Evolutionary conservation across 2,797 vertebrate genomes (phyloP).

Genomic region (Heterohyrax brucei): DNA sequence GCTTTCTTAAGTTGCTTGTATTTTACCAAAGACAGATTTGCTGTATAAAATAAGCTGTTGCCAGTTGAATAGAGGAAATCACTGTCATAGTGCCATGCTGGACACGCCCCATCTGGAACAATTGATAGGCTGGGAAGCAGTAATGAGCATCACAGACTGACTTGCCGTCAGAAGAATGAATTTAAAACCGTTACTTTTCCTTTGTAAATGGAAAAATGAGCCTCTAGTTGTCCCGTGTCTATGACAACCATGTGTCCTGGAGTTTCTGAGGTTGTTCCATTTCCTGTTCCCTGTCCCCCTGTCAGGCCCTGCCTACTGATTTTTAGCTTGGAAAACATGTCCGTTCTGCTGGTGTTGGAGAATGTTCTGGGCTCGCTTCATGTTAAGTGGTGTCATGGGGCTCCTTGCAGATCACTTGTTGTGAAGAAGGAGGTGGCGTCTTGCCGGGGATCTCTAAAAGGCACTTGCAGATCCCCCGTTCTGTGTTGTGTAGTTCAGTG

Average conservation of each 20-base stretch:
- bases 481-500: not conserved
- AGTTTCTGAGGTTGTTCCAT: slow-evolving; percentile 56
- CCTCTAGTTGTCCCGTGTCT: slow-evolving; percentile 66
- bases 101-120: slow-evolving; percentile 77
- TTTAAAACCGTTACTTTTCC: slow-evolving; percentile 68
- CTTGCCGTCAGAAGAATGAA: slow-evolving; percentile 64
- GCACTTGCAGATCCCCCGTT: not conserved
- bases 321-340: slow-evolving; percentile 64
- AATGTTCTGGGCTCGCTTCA: slow-evolving; percentile 45
- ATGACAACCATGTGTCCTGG: slow-evolving; percentile 64
- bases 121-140: slow-evolving; percentile 71
- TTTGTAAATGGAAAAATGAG: slow-evolving; percentile 80
- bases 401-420: slow-evolving; percentile 25
- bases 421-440: not conserved
- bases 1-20: slow-evolving; percentile 62
- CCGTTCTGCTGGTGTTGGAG: slow-evolving; percentile 51
- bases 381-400: slow-evolving; percentile 64
- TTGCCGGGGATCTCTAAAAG: slow-evolving; percentile 10
- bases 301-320: slow-evolving; percentile 4
- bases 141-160: slow-evolving; percentile 84
- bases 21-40: slow-evolving; percentile 61
- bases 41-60: slow-evolving; percentile 55
- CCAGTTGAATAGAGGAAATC: slow-evolving; percentile 72
- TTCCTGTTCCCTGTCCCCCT: slow-evolving; percentile 45
- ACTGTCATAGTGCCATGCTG: slow-evolving; percentile 67